Percentiles rank a stretch among this genome's conserved stretches.
phyloP scores from a whole-genome alignment of 2,113 vertebrate genomes.

The Jaculus jaculus region DNA sequence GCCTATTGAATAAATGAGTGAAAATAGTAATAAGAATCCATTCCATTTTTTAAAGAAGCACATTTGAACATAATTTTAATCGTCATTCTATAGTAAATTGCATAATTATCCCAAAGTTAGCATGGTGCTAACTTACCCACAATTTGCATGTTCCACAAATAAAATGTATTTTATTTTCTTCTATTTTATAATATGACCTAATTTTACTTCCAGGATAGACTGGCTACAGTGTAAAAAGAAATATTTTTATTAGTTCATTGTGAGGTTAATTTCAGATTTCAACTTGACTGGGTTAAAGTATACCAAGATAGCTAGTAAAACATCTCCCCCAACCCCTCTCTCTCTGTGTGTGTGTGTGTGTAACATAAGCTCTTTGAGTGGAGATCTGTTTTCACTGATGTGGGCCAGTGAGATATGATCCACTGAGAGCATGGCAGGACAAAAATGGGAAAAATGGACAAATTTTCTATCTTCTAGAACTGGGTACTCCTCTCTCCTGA shows the following conservation, averaged over 20 bases:
- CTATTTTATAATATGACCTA: neutral
- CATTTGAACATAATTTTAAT: neutral
- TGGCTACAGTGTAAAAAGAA: neutral
- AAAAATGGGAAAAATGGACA: neutral
- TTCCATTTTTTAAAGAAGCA: neutral
- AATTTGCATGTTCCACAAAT: neutral
- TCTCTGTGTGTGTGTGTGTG: no score
- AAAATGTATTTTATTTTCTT: neutral
- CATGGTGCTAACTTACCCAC: neutral
- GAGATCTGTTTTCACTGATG: neutral
- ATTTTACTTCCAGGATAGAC: neutral
- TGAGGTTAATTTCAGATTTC: neutral
- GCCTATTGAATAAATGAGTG: neutral
- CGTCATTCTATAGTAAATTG: slow-evolving; percentile 17
- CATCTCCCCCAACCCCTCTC: no score
- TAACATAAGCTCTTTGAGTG: neutral
- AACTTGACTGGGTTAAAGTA: neutral
- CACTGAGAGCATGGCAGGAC: neutral
- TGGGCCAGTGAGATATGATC: neutral
- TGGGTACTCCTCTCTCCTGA: neutral
- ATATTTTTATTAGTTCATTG: neutral
- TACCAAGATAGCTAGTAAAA: neutral
- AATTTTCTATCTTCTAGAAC: neutral
- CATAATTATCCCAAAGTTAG: neutral
- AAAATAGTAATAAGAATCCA: neutral